Evolutionary conservation across 2,113 vertebrate genomes (phyloP).

Genomic region (Telmatochromis sp.): DNA sequence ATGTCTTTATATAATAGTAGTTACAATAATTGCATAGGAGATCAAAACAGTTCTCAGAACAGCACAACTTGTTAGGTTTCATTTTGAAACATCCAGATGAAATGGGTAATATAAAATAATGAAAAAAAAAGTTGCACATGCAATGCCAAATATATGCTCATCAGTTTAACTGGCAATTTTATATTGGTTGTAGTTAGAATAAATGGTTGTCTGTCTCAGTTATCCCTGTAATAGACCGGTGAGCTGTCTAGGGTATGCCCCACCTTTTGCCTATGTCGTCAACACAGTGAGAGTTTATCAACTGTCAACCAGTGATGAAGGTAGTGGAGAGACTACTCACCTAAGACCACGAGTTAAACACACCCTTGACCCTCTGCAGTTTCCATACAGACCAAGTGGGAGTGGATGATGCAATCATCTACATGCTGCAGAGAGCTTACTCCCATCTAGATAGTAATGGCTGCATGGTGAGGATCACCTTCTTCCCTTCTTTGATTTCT

Average conservation of each 20-base stretch:
- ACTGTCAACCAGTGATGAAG: neutral
- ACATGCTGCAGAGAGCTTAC: neutral
- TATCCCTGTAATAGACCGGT: neutral
- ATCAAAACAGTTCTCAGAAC: neutral
- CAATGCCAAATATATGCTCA: neutral
- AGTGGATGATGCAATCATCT: neutral
- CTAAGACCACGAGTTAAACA: neutral
- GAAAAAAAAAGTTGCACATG: neutral
- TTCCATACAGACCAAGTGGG: neutral
- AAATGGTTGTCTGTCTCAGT: neutral
- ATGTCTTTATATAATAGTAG: neutral
- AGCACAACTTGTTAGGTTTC: neutral
- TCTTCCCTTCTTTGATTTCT: neutral
- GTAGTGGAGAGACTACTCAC: neutral
- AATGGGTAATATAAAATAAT: neutral
- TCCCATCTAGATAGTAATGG: neutral
- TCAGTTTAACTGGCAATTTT: neutral
- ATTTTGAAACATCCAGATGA: neutral
- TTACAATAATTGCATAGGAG: neutral
- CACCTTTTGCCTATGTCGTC: neutral
- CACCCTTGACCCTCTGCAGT: neutral
- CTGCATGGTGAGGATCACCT: neutral
- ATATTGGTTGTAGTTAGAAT: neutral
- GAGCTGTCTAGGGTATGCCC: neutral
- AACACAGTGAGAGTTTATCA: neutral